Conservation (phyloP, 2,113 vertebrate species). For the Archilochus colubris region DNA sequence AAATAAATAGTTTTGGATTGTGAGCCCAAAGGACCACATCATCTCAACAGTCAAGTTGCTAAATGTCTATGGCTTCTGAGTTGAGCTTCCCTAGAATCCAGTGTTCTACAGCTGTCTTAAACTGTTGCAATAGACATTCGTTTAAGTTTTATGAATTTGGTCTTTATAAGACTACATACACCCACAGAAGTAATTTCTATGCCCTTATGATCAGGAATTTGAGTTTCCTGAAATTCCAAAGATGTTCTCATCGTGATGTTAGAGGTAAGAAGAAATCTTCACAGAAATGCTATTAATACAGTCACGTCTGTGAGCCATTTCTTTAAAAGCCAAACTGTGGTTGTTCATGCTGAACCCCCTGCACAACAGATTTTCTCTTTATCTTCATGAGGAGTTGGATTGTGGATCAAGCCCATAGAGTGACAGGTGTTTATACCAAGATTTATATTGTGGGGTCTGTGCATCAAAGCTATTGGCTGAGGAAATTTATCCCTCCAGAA, state of each 20-base stretch:
- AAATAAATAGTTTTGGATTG: not conserved
- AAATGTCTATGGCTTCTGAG: not conserved
- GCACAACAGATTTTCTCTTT: not conserved
- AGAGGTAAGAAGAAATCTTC: not conserved
- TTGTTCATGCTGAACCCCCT: not conserved
- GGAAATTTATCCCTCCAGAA: not conserved
- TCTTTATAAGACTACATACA: not conserved
- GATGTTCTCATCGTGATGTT: not conserved
- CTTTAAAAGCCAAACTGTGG: not conserved
- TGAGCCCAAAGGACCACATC: not conserved
- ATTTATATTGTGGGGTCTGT: not conserved
- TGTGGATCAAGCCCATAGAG: not conserved
- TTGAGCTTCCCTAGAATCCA: not conserved
- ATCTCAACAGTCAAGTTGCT: not conserved
- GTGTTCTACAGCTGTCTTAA: not conserved
- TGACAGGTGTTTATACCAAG: not conserved
- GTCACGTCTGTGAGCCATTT: not conserved
- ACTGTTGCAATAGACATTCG: not conserved
- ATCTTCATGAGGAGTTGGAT: not conserved
- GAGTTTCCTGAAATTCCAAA: not conserved
- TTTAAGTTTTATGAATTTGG: not conserved
- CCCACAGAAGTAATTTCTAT: not conserved
- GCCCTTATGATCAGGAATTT: not conserved
- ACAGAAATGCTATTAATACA: not conserved
- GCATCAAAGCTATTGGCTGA: not conserved